A percentile compares a stretch with the other conserved stretches of the same genome.
Evolutionary conservation across 2,888 invertebrate species (phyloP).

Genomic region (Drosophila monieri): DNA sequence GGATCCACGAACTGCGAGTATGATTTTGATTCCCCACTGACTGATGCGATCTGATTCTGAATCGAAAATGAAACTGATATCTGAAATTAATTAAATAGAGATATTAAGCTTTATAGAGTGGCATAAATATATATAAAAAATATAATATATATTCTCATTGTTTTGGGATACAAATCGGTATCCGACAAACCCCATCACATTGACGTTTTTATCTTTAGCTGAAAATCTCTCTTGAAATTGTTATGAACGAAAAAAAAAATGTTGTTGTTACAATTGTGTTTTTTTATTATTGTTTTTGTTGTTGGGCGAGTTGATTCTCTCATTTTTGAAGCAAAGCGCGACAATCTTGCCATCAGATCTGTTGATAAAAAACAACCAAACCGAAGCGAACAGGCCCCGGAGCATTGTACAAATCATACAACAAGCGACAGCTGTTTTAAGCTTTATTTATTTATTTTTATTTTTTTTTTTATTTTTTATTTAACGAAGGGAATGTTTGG

Average conservation of each 20-base stretch:
- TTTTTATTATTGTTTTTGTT: conserved; percentile 25
- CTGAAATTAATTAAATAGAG: conserved; percentile 48
- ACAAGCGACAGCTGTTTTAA: conserved; percentile 67
- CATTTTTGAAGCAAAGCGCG: conserved; percentile 76
- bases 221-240: conserved; percentile 77
- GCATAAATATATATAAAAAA: not conserved
- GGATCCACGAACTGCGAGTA: conserved; percentile 9
- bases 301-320: conserved; percentile 71
- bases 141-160: conserved; percentile 15
- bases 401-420: conserved; percentile 76
- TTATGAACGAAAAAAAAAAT: conserved; percentile 65
- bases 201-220: conserved; percentile 78
- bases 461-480: conserved; percentile 27
- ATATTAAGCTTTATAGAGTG: conserved; percentile 7
- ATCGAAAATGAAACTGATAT: conserved; percentile 61
- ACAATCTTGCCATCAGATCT: conserved; percentile 79
- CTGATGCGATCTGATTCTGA: conserved; percentile 16
- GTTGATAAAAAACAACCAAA: conserved; percentile 62
- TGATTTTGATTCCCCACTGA: conserved; percentile 31
- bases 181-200: conserved; percentile 79
- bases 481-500: conserved; percentile 47
- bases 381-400: conserved; percentile 41
- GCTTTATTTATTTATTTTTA: conserved; percentile 25
- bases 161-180: conserved; percentile 47
- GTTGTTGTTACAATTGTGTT: conserved; percentile 49